Evolutionary conservation across 2,888 invertebrate genomes (phyloP).

Genomic region (Invenusta paracnida): DNA sequence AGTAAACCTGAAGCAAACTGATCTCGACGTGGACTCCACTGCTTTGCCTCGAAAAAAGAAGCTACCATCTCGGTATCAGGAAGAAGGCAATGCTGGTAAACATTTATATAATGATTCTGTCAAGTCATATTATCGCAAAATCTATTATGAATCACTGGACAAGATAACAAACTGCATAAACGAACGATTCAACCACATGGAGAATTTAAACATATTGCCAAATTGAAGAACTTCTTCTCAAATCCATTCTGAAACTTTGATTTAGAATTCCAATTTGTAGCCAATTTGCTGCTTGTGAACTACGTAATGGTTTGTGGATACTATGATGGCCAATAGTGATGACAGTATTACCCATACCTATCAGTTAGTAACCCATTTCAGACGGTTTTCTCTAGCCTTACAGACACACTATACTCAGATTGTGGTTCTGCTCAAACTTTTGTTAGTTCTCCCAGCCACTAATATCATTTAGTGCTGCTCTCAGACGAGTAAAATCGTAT

Average conservation of each 20-base stretch:
- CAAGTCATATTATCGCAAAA: too few relatives aligned
- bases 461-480: conserved; percentile 10
- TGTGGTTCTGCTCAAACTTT: conserved; percentile 22
- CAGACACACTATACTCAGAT: background rate
- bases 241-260: background rate
- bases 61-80: background rate
- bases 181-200: too few relatives aligned
- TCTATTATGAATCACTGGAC: too few relatives aligned
- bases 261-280: background rate
- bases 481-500: conserved; percentile 1
- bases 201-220: background rate
- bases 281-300: background rate
- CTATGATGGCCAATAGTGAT: conserved; percentile 6
- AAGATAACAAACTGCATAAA: too few relatives aligned
- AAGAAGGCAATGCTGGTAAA: background rate
- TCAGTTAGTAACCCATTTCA: conserved; percentile 16
- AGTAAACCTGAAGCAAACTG: background rate
- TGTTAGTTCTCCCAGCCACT: conserved; percentile 17
- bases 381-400: background rate
- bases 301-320: background rate
- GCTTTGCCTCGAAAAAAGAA: background rate
- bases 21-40: background rate
- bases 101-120: too few relatives aligned
- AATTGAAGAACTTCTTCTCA: background rate
- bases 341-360: background rate